These are phyloP conservation scores for Parotia lawesii DNA, from an alignment of 2,113 vertebrate genomes.

Conservation along the genomic window DNA sequence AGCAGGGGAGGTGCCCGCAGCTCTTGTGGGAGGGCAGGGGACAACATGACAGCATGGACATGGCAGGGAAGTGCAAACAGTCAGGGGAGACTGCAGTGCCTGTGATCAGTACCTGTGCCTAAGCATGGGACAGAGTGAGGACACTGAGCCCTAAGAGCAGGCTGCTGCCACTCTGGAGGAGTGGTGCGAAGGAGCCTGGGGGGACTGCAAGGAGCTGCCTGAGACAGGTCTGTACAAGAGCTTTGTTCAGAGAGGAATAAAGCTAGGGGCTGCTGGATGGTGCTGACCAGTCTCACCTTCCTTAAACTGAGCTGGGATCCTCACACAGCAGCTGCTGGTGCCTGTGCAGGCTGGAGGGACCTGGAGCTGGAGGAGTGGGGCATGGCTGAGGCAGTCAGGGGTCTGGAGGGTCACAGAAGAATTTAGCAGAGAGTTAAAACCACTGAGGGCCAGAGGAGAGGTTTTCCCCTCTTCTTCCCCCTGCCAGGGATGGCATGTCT, in stretches of 20 bases:
- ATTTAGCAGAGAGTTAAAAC: neutral
- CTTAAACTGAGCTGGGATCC: neutral
- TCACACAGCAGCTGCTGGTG: neutral
- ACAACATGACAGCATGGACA: rapidly evolving
- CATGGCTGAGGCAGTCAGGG: neutral
- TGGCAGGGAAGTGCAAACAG: neutral
- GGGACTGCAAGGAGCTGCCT: neutral
- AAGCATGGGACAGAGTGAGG: neutral
- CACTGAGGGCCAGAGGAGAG: neutral
- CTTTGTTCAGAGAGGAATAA: neutral
- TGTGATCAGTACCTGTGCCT: neutral
- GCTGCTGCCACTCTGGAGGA: neutral
- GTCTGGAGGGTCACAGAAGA: neutral
- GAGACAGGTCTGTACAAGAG: neutral
- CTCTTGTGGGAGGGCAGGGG: neutral
- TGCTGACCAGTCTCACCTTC: neutral
- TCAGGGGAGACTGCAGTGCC: neutral
- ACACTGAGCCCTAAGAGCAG: neutral
- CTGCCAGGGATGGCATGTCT: rapidly evolving
- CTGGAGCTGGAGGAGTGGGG: neutral
- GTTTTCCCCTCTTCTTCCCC: neutral
- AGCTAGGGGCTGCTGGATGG: neutral
- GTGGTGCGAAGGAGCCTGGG: neutral
- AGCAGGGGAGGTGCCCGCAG: rapidly evolving
- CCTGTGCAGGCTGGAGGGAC: neutral